Conservation (phyloP, 1,140 invertebrate genomes). For the Lasioglossum albipes region DNA sequence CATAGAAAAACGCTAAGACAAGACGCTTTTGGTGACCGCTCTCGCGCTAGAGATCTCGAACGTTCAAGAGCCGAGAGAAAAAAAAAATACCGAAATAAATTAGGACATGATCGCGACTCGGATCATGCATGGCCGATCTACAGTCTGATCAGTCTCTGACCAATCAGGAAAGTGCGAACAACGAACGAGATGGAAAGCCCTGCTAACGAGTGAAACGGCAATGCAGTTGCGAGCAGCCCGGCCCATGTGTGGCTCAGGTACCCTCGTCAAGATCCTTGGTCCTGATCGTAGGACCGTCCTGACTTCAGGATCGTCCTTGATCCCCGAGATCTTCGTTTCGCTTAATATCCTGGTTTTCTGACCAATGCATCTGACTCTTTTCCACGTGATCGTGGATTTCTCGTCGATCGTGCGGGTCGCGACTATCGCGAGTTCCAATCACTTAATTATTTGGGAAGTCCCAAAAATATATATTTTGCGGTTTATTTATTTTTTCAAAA, state of each 20-base stretch:
- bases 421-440: not conserved
- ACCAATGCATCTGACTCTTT: constrained; percentile 56
- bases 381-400: constrained; percentile 45
- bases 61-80: constrained; percentile 41
- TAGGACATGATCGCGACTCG: constrained; percentile 64
- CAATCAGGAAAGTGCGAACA: constrained; percentile 78
- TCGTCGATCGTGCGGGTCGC: constrained; percentile 51
- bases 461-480: no score
- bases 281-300: constrained; percentile 52
- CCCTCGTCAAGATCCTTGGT: constrained; percentile 72
- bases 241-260: constrained; percentile 79
- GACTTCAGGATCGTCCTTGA: constrained; percentile 54
- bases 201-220: constrained; percentile 78
- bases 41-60: constrained; percentile 37
- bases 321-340: constrained; percentile 59
- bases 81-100: constrained; percentile 35
- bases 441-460: no score
- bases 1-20: not conserved
- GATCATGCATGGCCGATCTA: constrained; percentile 61
- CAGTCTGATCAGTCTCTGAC: constrained; percentile 69
- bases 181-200: constrained; percentile 77
- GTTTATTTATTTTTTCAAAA: no score
- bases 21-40: constrained; percentile 52
- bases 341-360: constrained; percentile 58
- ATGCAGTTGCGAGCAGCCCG: constrained; percentile 78